These are phyloP conservation scores for Fulica atra DNA, from an alignment of 2,113 vertebrate species.

Conservation along the genomic window DNA sequence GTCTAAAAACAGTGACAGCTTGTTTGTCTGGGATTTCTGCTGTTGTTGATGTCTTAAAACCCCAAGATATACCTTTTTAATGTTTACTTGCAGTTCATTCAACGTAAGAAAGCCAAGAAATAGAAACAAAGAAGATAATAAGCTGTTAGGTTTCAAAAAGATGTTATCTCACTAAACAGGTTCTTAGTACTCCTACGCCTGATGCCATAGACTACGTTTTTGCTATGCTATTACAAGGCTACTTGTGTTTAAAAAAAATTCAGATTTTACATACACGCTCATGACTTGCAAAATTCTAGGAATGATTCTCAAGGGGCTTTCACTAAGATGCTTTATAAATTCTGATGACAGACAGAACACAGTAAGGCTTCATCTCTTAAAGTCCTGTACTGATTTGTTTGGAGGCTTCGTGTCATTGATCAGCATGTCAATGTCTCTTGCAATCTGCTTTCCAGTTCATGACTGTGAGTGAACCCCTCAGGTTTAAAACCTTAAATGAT, in stretches of 20 bases:
- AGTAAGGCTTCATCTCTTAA: conserved; percentile 39
- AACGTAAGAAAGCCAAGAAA: not conserved
- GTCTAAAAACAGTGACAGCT: conserved; percentile 36
- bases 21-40: conserved; percentile 35
- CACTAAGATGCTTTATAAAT: conserved; percentile 65
- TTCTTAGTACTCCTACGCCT: not conserved
- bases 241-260: not conserved
- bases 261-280: conserved; percentile 57
- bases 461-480: conserved; percentile 52
- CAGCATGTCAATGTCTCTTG: conserved; percentile 48
- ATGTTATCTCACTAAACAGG: not conserved
- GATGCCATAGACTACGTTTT: not conserved
- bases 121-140: conserved; percentile 1
- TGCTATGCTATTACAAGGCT: conserved; percentile 17
- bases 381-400: conserved; percentile 58
- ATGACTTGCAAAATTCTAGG: conserved; percentile 70
- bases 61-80: conserved; percentile 14
- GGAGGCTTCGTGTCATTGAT: conserved; percentile 53
- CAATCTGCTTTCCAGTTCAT: conserved; percentile 34
- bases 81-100: not conserved
- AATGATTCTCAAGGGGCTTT: conserved; percentile 62
- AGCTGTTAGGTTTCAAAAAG: conserved; percentile 14
- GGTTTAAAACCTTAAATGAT: conserved; percentile 54
- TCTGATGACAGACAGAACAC: conserved; percentile 59
- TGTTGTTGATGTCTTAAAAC: conserved; percentile 1